Evolutionary conservation across 2,888 invertebrate species (phyloP).

Genomic region (Chalcosyrphus nemorum): DNA sequence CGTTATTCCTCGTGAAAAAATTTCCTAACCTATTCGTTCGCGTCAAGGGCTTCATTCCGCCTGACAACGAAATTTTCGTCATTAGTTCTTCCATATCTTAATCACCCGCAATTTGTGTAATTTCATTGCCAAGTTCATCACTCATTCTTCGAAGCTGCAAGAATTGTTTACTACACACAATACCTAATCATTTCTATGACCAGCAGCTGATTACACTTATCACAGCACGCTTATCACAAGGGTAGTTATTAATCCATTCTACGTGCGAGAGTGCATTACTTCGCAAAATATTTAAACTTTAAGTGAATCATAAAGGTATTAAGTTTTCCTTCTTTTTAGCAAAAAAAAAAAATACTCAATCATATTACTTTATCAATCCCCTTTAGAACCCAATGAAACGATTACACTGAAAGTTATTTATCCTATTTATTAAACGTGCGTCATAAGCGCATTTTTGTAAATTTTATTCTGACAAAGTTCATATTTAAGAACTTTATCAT

Average conservation of each 20-base stretch:
- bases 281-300: neutral
- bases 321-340: neutral
- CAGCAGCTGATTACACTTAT: neutral
- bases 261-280: constrained; percentile 4
- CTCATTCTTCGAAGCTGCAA: no score
- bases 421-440: neutral
- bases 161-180: no score
- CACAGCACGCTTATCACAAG: neutral
- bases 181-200: neutral
- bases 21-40: no score
- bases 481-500: constrained; percentile 16
- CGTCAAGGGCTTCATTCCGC: no score
- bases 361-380: neutral
- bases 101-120: no score
- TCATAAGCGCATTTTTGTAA: neutral
- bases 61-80: no score
- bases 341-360: neutral
- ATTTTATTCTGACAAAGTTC: constrained; percentile 18
- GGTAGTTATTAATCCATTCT: neutral
- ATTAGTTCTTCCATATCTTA: no score
- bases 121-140: no score
- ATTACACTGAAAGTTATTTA: neutral
- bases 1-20: no score
- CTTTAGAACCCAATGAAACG: neutral
- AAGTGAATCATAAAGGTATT: neutral